Conservation (phyloP, 2,113 vertebrate genomes). For the Oreochromis aureus region DNA sequence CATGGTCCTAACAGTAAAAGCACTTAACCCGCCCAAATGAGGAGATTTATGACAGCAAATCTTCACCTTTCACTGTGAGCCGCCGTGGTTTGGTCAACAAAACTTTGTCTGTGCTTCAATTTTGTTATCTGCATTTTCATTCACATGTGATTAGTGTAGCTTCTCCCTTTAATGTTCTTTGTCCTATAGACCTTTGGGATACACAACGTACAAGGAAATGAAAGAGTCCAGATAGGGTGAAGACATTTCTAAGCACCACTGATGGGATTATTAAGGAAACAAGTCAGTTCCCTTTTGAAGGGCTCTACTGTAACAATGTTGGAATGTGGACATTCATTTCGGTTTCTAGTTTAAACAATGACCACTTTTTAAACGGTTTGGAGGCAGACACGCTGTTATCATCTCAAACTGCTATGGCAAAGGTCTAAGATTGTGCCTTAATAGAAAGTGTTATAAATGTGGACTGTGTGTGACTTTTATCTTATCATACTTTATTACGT, state of each 20-base stretch:
- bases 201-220: background rate
- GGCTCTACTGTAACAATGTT: background rate
- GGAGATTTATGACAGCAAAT: background rate
- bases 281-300: background rate
- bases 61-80: background rate
- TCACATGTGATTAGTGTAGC: background rate
- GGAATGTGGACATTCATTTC: background rate
- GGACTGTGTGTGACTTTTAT: background rate
- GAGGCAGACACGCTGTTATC: background rate
- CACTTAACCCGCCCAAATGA: slow-evolving; percentile 22
- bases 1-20: slow-evolving; percentile 10
- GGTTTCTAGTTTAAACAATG: background rate
- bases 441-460: background rate
- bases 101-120: background rate
- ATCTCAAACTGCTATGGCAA: background rate
- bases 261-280: background rate
- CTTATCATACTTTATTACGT: background rate
- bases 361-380: background rate
- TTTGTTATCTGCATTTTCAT: background rate
- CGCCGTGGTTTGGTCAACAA: background rate
- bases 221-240: background rate
- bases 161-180: background rate
- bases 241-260: background rate
- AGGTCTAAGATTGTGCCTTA: background rate
- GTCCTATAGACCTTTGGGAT: background rate